phyloP scores from a whole-genome alignment of 2,888 invertebrate genomes.

The Rugalucina vietnamica region DNA sequence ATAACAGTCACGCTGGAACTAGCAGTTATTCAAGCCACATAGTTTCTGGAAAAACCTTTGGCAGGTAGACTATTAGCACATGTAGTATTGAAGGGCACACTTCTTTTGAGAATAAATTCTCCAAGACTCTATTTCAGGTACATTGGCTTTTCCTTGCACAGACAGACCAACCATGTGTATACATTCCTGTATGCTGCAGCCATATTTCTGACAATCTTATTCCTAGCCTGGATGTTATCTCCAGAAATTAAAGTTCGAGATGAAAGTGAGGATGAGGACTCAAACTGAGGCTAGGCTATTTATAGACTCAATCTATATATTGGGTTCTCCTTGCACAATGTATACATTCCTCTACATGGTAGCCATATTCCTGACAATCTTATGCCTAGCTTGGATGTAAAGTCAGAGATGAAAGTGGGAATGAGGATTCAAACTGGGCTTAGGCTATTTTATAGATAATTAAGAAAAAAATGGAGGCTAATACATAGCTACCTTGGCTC shows the following conservation, averaged over 20 bases:
- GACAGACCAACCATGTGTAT: constrained; percentile 78
- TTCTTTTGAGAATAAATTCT: no score
- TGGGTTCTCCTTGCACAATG: constrained; percentile 82
- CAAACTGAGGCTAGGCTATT: constrained; percentile 26
- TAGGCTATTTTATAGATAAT: background rate
- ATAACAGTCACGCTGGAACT: no score
- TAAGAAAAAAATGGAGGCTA: no score
- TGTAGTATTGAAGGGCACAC: no score
- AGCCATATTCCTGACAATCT: constrained; percentile 76
- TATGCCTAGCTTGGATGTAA: constrained; percentile 79
- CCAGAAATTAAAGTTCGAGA: constrained; percentile 57
- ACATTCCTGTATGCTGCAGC: constrained; percentile 74
- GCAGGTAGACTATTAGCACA: no score
- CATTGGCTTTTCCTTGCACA: constrained; percentile 82
- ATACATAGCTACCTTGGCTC: no score
- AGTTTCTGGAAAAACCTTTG: no score
- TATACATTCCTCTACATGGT: constrained; percentile 75
- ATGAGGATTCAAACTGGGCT: background rate
- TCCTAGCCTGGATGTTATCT: constrained; percentile 77
- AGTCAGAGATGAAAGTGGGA: background rate
- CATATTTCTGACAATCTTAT: constrained; percentile 77
- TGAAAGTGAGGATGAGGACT: constrained; percentile 60
- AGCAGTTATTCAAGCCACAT: no score
- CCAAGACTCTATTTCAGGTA: constrained; percentile 71
- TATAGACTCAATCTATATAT: no score